Percentiles rank a stretch among this genome's conserved stretches.
Evolutionary conservation across 1,140 invertebrate genomes (phyloP).

Genomic region (Zaprionus kolodkinae): DNA sequence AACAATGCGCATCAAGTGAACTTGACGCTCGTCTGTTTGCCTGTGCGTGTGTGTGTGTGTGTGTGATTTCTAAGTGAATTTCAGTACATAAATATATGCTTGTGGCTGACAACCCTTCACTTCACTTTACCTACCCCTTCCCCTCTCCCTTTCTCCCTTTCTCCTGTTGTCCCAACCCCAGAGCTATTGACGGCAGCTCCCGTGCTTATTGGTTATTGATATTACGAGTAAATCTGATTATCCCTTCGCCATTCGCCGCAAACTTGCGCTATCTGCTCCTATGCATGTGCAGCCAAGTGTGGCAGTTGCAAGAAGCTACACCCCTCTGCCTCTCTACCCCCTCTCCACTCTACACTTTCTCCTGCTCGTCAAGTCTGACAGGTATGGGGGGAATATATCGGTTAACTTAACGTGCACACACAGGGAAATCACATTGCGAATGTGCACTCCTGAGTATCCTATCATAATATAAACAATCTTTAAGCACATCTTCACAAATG

Average conservation of each 20-base stretch:
- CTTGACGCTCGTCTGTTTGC: constrained; percentile 13
- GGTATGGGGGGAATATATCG: background rate
- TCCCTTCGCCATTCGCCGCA: constrained; percentile 27
- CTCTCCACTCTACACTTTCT: background rate
- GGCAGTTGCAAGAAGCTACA: constrained; percentile 5
- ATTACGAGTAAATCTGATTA: constrained; percentile 46
- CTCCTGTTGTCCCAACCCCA: background rate
- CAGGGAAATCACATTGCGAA: constrained; percentile 1
- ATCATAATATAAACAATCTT: background rate
- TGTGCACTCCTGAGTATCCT: background rate
- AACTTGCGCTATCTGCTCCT: constrained; percentile 16
- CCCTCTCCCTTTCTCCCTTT: too few relatives aligned
- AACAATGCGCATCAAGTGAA: constrained; percentile 47
- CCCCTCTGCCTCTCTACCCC: background rate
- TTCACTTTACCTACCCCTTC: too few relatives aligned
- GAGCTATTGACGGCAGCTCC: constrained; percentile 27
- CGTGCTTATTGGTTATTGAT: constrained; percentile 54
- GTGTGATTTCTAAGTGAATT: constrained; percentile 19
- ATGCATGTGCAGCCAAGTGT: constrained; percentile 47
- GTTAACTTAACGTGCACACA: background rate
- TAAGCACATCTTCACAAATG: background rate
- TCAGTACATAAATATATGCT: constrained; percentile 21
- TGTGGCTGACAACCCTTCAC: constrained; percentile 7
- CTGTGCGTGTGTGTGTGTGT: constrained; percentile 24
- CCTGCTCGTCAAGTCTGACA: background rate